phyloP scores from a whole-genome alignment of 2,888 invertebrate species.

The Apamea epomidion region DNA sequence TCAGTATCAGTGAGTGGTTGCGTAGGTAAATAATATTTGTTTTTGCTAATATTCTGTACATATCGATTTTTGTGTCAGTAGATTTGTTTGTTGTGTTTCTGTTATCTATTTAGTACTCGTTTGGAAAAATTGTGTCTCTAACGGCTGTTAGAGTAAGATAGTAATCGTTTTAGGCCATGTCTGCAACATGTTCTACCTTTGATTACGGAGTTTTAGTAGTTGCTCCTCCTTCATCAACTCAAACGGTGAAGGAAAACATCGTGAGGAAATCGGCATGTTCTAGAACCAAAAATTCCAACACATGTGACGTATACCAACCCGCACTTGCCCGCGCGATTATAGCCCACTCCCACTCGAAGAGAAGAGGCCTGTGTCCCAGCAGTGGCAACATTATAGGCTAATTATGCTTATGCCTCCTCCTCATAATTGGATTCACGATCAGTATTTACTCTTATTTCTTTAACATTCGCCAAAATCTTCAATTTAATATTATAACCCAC shows the following conservation, averaged over 20 bases:
- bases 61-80: constrained; percentile 60
- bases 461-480: neutral
- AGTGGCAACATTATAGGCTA: too few species aligned
- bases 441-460: neutral
- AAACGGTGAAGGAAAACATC: too few species aligned
- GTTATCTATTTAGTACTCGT: constrained; percentile 37
- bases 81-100: constrained; percentile 54
- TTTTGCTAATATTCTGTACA: constrained; percentile 57
- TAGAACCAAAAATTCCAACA: too few species aligned
- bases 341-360: too few species aligned
- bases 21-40: constrained; percentile 64
- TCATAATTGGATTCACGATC: neutral
- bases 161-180: constrained; percentile 12
- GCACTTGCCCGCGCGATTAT: too few species aligned
- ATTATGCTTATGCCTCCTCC: neutral
- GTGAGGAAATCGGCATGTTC: too few species aligned
- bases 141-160: neutral
- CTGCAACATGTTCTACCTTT: neutral
- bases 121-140: constrained; percentile 8
- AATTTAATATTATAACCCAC: neutral
- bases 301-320: too few species aligned
- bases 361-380: too few species aligned
- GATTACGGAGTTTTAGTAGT: neutral
- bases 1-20: constrained; percentile 57
- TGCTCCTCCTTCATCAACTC: neutral